Evolutionary conservation across 1,140 invertebrate genomes (phyloP).

Genomic region (Meloidogyne hapla): DNA sequence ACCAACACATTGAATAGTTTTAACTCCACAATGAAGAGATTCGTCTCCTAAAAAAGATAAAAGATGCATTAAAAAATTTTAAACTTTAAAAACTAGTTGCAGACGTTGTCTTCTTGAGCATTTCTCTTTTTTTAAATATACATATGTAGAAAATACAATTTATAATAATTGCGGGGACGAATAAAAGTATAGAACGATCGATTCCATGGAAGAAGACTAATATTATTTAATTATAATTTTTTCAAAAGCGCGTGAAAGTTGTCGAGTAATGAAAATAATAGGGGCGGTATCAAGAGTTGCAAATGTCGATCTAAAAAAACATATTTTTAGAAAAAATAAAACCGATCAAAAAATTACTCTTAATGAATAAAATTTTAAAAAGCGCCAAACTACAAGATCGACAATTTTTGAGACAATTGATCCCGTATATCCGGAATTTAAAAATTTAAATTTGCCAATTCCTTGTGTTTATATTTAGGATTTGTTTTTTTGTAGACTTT

Average conservation of each 20-base stretch:
- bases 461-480: too few relatives aligned
- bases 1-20: conserved; percentile 24
- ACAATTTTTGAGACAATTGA: too few relatives aligned
- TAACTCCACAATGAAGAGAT: conserved; percentile 22
- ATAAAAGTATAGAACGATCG: neutral
- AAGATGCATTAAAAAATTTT: neutral
- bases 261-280: neutral
- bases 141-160: neutral
- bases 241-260: neutral
- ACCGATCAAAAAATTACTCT: neutral
- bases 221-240: neutral
- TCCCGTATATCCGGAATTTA: too few relatives aligned
- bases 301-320: neutral
- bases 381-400: too few relatives aligned
- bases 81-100: neutral
- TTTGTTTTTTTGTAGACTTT: too few relatives aligned
- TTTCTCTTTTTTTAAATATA: neutral
- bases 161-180: neutral
- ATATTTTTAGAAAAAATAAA: neutral
- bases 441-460: too few relatives aligned
- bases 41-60: neutral
- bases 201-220: neutral
- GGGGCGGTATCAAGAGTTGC: neutral
- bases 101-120: neutral
- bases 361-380: too few relatives aligned